phyloP scores from a whole-genome alignment of 2,797 vertebrate species.

The Danio tinwini region DNA sequence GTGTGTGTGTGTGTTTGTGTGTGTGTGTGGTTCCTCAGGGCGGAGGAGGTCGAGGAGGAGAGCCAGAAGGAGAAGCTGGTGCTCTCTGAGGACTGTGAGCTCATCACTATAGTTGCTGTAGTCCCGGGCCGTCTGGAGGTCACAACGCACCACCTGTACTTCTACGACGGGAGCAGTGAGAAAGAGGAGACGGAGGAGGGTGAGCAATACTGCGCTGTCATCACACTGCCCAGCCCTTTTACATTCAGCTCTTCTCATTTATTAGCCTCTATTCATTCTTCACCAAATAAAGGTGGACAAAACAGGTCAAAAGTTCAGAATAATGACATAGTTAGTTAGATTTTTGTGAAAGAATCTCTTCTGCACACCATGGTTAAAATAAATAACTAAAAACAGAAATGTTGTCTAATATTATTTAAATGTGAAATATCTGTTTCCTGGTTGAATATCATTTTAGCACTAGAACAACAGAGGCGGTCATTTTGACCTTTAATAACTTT shows the following conservation, averaged over 20 bases:
- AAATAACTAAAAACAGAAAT: not conserved
- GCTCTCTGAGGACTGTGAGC: conserved; percentile 94
- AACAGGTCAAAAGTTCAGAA: not conserved
- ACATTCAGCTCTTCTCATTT: not conserved
- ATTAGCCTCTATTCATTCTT: not conserved
- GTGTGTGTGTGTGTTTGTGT: not conserved
- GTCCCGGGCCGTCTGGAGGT: conserved; percentile 91
- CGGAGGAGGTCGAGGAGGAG: conserved; percentile 87
- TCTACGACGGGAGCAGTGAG: conserved; percentile 91
- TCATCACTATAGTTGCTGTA: conserved; percentile 92
- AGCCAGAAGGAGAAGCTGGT: conserved; percentile 93
- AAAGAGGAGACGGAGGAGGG: conserved; percentile 96
- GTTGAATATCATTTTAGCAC: too few species aligned
- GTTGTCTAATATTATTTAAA: not conserved
- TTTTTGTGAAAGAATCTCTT: not conserved
- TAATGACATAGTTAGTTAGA: not conserved
- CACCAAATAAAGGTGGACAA: not conserved
- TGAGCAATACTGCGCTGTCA: conserved; percentile 53
- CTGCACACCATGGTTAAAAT: not conserved
- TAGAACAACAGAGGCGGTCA: too few species aligned
- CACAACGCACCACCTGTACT: conserved; percentile 95
- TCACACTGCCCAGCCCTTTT: not conserved
- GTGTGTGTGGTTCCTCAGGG: conserved; percentile 66
- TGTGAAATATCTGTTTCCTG: too few species aligned
- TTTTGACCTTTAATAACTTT: too few species aligned